phyloP scores from a whole-genome alignment of 2,797 vertebrate genomes.

The Megaceryle alcyon region DNA sequence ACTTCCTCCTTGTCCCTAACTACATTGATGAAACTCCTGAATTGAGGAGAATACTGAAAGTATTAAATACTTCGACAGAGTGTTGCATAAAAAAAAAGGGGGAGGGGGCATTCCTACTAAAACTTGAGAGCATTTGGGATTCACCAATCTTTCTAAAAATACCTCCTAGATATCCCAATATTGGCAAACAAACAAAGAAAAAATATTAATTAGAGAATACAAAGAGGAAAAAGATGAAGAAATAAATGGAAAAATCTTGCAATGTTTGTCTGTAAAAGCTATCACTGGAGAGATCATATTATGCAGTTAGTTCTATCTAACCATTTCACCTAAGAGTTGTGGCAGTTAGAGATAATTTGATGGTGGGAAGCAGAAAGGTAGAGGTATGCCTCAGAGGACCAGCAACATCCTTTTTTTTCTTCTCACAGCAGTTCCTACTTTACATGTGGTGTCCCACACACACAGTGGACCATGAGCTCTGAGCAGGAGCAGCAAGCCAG shows the following conservation, averaged over 20 bases:
- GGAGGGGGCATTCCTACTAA: not conserved
- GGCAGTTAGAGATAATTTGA: constrained; percentile 42
- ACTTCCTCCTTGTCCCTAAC: not conserved
- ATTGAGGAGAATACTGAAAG: not conserved
- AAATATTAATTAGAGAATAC: not conserved
- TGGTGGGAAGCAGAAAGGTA: constrained; percentile 35
- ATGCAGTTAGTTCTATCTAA: constrained; percentile 6
- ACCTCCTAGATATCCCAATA: not conserved
- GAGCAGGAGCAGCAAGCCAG: not conserved
- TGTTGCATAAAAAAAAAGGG: not conserved
- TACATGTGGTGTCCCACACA: not conserved
- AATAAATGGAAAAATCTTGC: not conserved
- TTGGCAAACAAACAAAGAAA: not conserved
- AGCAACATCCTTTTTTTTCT: constrained; percentile 42
- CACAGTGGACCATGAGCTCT: not conserved
- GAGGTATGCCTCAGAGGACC: constrained; percentile 9
- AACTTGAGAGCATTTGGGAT: not conserved
- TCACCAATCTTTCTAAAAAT: not conserved
- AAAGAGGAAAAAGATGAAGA: not conserved
- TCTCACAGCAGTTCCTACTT: not conserved
- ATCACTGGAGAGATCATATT: not conserved
- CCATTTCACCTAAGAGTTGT: constrained; percentile 25
- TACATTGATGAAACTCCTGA: not conserved
- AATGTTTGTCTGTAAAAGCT: not conserved
- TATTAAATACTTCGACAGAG: not conserved